Percentiles rank a stretch among this genome's conserved stretches.
Conservation (phyloP, 2,113 vertebrate genomes). For the Engystomops pustulosus region DNA sequence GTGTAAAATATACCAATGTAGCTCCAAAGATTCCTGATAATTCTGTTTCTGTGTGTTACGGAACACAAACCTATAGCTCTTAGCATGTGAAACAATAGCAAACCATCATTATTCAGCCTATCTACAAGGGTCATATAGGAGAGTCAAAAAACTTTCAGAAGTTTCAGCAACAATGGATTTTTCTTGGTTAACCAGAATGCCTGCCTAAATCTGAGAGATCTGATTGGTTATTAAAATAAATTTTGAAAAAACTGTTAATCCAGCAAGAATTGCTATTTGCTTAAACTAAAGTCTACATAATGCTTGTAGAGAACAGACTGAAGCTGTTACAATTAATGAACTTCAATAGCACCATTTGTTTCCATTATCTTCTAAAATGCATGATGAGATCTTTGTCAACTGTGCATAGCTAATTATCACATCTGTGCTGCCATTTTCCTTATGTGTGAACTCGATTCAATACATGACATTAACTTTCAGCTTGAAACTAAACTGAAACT, state of each 20-base stretch:
- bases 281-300: constrained; percentile 40
- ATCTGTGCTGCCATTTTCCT: constrained; percentile 55
- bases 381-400: constrained; percentile 41
- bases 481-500: background rate
- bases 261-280: constrained; percentile 36
- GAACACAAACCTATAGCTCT: no score
- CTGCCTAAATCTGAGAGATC: background rate
- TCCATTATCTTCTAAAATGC: constrained; percentile 54
- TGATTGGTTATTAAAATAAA: constrained; percentile 20
- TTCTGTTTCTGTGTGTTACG: no score
- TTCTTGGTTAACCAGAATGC: constrained; percentile 28
- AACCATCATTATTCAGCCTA: no score
- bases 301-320: constrained; percentile 46
- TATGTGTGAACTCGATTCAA: constrained; percentile 43
- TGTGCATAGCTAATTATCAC: constrained; percentile 48
- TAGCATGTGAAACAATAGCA: no score
- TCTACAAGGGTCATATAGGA: background rate
- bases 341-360: constrained; percentile 52
- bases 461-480: constrained; percentile 22
- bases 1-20: no score
- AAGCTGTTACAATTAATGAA: constrained; percentile 58
- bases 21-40: no score
- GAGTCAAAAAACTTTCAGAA: background rate
- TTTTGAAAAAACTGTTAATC: constrained; percentile 37
- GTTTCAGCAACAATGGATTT: constrained; percentile 11